Base-by-base conservation (phyloP, 2,888 invertebrate genomes). In the Drosophila pseudotakahashii region DNA sequence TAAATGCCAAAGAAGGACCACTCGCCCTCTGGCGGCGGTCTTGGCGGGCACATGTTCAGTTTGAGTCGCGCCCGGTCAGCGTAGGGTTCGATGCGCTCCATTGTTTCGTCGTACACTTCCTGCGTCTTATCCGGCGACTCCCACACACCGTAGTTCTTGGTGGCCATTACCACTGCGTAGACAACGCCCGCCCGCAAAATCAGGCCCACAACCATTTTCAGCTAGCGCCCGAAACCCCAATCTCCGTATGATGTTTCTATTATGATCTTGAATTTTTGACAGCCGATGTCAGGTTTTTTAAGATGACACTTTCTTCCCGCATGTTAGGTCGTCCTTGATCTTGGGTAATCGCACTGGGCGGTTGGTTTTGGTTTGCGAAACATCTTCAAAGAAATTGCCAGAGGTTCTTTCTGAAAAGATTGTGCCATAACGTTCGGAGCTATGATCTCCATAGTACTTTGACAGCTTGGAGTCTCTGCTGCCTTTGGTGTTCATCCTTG, bases 241-340 rank as follows among this genome's bases (percentile, higher is more conserved):
- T 32, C 39, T 52, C 36, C 11, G 26, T 32, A 0, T 42, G 47
- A 10, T 32, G 30, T n/a, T 53, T 16, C 4, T 2, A 7, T 42
- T 30, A 0, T 42, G 6, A 6, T 16, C 9, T 63, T 23, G 13
- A 34, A 66, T 71, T 61, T 73, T 88, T 64, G 71, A 78, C 58
- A 64, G 10, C 0, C 67, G 14, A 26, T 39, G 36, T 6, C 11
- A 11, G 16, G 42, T 44, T 39, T n/a, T 37, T 67, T 74, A 69
- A 30, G 62, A n/a, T 11, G 60, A 34, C 30, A 52, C 50, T 23
- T 62, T 53, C 61, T 80, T 83, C 26, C 71, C 48, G 52, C 86
- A 86, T 0, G 80, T 77, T 9, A 71, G 47, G 41, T 75, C 87
- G 23, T 83, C 71, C 44, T 86, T 88, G 13, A 83, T 78, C 34